phyloP scores from a whole-genome alignment of 2,888 invertebrate genomes.

The Pterostichus niger region DNA sequence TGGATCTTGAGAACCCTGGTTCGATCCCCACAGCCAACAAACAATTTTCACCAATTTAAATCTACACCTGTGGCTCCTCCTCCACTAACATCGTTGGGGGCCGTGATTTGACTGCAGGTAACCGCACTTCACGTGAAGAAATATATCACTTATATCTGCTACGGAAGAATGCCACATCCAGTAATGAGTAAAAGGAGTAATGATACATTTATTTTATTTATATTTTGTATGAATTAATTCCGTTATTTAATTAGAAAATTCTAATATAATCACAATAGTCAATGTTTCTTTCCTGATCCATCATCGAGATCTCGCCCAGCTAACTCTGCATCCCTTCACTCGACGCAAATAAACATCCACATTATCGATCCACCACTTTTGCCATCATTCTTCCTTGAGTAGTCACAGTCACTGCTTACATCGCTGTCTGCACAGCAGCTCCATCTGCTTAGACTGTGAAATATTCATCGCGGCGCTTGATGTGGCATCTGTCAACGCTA shows the following conservation, averaged over 20 bases:
- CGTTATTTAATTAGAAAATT: not conserved
- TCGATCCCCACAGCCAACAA: too few species aligned
- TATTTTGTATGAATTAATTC: too few species aligned
- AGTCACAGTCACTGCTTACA: not conserved
- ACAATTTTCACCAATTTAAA: too few species aligned
- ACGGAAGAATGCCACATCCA: too few species aligned
- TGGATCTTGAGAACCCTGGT: too few species aligned
- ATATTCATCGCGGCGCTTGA: not conserved
- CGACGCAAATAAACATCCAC: constrained; percentile 13
- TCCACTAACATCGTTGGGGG: too few species aligned
- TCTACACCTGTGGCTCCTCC: too few species aligned
- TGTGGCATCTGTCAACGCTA: not conserved
- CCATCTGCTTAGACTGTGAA: constrained; percentile 5
- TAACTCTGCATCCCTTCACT: not conserved
- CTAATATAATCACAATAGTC: not conserved
- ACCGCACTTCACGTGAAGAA: too few species aligned
- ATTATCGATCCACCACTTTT: constrained; percentile 13
- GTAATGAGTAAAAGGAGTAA: too few species aligned
- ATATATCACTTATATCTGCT: too few species aligned
- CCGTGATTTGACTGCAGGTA: too few species aligned
- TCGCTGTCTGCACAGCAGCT: not conserved
- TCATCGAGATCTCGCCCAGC: constrained; percentile 1
- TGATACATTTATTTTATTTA: too few species aligned
- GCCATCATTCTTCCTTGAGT: not conserved
- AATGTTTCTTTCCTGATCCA: not conserved